Evolutionary conservation across 2,113 vertebrate genomes (phyloP).

Genomic region (Serinus canaria): DNA sequence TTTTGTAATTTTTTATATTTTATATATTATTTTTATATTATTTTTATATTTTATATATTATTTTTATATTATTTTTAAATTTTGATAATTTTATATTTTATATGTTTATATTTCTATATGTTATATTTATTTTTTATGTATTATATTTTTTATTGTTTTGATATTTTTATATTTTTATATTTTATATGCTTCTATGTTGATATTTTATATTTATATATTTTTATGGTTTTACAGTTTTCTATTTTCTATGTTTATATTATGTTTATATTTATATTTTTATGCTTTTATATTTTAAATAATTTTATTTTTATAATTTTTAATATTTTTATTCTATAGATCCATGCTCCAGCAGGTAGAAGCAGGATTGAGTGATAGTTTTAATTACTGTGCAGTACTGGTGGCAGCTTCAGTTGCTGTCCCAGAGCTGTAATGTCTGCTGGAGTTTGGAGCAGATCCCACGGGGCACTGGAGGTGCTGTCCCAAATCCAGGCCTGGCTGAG

Average conservation of each 20-base stretch:
- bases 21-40: no score
- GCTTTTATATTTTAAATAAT: neutral
- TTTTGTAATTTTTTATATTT: no score
- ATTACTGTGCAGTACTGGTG: fast-evolving
- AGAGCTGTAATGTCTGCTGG: neutral
- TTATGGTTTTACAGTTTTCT: no score
- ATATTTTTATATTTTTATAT: neutral
- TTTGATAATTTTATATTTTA: no score
- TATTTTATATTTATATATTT: neutral
- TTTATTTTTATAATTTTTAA: neutral
- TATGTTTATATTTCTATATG: neutral
- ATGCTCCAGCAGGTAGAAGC: neutral
- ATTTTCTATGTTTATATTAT: no score
- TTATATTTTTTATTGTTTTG: no score
- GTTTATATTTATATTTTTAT: neutral
- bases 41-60: no score
- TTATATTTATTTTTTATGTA: neutral
- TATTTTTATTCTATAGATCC: neutral
- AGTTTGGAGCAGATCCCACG: neutral
- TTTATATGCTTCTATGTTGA: no score
- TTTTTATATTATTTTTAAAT: no score
- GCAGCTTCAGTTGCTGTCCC: neutral
- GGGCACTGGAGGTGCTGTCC: neutral
- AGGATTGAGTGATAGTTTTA: neutral
- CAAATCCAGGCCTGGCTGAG: neutral